Base-by-base conservation (phyloP, 2,113 vertebrate species). In the Pao palembangensis region DNA sequence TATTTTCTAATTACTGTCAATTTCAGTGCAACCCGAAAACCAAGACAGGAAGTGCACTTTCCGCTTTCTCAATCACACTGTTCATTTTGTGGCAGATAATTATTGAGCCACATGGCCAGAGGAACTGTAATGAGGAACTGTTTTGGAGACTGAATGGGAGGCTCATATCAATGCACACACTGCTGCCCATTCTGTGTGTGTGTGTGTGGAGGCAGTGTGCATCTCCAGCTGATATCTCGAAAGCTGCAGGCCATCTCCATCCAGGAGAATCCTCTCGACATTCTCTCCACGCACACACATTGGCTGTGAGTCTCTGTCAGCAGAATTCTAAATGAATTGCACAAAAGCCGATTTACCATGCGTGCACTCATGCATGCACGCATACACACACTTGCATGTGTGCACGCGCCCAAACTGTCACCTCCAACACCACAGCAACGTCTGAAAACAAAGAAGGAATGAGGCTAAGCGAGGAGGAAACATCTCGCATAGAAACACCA, bases 261-360 rank as follows among this genome's bases (percentile, higher is more conserved):
- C 61, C 64, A 56, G 58, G 51, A 71, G 38, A 53, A 34, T 58
- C 65, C 76, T 80, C 65, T 85, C 80, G 74, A 75, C 84, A 87
- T 85, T 85, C 80, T 49, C 28, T 74, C 64, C 82, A 83, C 64
- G 62, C 47, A 0, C 55, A 55, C 65, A 60, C 71, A 70, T 69
- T 75, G 69, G 48, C 69, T 61, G 71, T 55, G 61, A 78, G 78
- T 80, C 82, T 76, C 76, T 75, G 85, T 87, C 85, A 87, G 85
- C 85, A 83, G 76, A 87, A 85, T 87, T 80, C 78, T 66, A 78
- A 87, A 85, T 83, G 79, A 81, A 83, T 61, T 71, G 65, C 70
- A 85, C 74, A 76, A 83, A 87, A 81, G 55, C 61, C 50, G 46
- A 69, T 81, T 84, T 79, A 67, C 64, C 73, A 78, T 81, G 63